A percentile compares a stretch with the other conserved stretches of the same genome.
These are phyloP conservation scores for Naja naja DNA, from an alignment of 2,113 vertebrate genomes.

Conservation along the genomic window DNA sequence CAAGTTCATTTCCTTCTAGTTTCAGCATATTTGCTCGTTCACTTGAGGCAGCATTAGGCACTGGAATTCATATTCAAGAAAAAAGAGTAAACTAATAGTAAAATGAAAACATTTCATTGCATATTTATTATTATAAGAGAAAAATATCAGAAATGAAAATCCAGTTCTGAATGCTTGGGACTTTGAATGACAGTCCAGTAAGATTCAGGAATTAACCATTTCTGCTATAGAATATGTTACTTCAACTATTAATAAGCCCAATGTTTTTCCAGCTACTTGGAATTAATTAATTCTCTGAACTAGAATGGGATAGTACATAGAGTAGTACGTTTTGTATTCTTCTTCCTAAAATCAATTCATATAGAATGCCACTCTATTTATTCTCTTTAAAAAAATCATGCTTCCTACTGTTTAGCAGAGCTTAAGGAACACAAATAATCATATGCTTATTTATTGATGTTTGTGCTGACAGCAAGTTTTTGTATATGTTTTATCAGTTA, in stretches of 20 bases:
- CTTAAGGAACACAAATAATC: not conserved
- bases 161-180: not conserved
- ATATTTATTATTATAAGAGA: not conserved
- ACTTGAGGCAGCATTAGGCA: constrained; percentile 53
- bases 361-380: not conserved
- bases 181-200: not conserved
- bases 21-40: constrained; percentile 81
- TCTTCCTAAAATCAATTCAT: not conserved
- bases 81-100: not conserved
- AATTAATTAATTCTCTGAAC: not conserved
- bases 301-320: not conserved
- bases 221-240: not conserved
- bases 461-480: not conserved
- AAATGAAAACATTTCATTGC: not conserved
- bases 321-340: not conserved
- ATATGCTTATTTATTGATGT: not conserved
- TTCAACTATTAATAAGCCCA: not conserved
- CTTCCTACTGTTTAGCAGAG: not conserved
- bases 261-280: not conserved
- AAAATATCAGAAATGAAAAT: not conserved
- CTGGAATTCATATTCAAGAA: constrained; percentile 52
- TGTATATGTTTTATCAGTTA: not conserved
- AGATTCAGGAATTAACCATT: not conserved
- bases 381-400: too few species aligned
- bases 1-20: constrained; percentile 88